Evolutionary conservation across 2,888 invertebrate species (phyloP).

Genomic region (Netelia melanura): DNA sequence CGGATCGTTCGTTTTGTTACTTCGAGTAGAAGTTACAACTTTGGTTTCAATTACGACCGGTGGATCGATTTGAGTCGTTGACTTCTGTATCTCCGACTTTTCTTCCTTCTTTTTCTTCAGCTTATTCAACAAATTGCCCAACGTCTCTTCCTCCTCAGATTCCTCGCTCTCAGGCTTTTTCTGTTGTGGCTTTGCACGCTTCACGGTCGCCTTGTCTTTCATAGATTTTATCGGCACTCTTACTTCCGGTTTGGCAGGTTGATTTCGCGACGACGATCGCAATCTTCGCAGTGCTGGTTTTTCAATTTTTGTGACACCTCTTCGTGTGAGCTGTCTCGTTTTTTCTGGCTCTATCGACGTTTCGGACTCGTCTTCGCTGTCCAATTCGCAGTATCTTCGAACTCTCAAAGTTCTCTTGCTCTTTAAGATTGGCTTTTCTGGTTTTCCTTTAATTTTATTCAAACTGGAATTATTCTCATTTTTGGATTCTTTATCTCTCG

Average conservation of each 20-base stretch:
- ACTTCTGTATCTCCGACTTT: slow-evolving; percentile 32
- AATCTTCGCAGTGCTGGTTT: slow-evolving; percentile 76
- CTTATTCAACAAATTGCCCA: slow-evolving; percentile 86
- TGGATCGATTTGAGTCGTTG: slow-evolving; percentile 29
- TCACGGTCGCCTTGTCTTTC: slow-evolving; percentile 64
- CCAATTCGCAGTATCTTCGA: slow-evolving; percentile 80
- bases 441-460: slow-evolving; percentile 60
- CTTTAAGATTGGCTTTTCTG: slow-evolving; percentile 72
- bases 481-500: slow-evolving; percentile 64
- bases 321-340: slow-evolving; percentile 76
- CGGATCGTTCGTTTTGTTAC: slow-evolving; percentile 57
- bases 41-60: slow-evolving; percentile 38
- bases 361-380: slow-evolving; percentile 80
- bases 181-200: slow-evolving; percentile 59
- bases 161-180: slow-evolving; percentile 65
- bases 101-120: slow-evolving; percentile 74
- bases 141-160: slow-evolving; percentile 88
- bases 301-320: slow-evolving; percentile 72
- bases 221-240: slow-evolving; percentile 34
- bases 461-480: slow-evolving; percentile 39
- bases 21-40: slow-evolving; percentile 43
- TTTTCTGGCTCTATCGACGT: slow-evolving; percentile 78
- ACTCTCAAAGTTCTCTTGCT: slow-evolving; percentile 77
- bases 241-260: slow-evolving; percentile 64
- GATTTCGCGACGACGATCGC: slow-evolving; percentile 77